Evolutionary conservation across 2,113 vertebrate species (phyloP), one percentile per base, ranked within the genome.

Genomic region (Manacus vitellinus): DNA sequence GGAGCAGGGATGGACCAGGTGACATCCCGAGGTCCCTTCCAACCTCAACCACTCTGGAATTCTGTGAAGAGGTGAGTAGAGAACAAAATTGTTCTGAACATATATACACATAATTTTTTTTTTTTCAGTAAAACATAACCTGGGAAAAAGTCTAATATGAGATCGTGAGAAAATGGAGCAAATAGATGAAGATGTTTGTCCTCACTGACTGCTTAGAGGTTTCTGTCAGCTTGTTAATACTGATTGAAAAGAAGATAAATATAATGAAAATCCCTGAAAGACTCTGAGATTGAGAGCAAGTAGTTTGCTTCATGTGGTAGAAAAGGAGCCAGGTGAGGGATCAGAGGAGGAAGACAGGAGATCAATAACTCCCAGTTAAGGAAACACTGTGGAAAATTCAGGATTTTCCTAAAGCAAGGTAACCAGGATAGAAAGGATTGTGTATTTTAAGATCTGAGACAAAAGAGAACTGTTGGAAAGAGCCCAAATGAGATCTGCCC

Each of bases 261-360:
- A 35, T 15, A 16, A 24, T 31, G 24, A 6, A 72, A 49, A 13
- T 54, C 16, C 6, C 22, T 46, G 15, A 54, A 65, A 59, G 16
- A 6, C 12, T 70, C 39, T 43, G 46, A 73, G 17, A 24, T 0
- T 62, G 65, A 81, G 86, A 84, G 47, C 8, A 82, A 55, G 17
- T 6, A 8, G 14, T 80, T 66, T 19, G 39, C 27, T 84, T 52
- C 10, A 9, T n/a, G 3, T 25, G 23, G 8, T 17, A 54, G 31
- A 35, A 70, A 49, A 66, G 2, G 12, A 59, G 12, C 1, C 2
- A 88, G 67, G 7, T 0, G 0, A 70, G 4, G 8, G 12, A 62
- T 70, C 17, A 72, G 25, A 13, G 18, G 24, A 52, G 14, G 47
- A 83, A 75, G 21, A 22, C 3, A 6, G 19, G 12, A 17, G 21